Conservation (phyloP, 1,140 invertebrate species). For the Drosophila suzukii region DNA sequence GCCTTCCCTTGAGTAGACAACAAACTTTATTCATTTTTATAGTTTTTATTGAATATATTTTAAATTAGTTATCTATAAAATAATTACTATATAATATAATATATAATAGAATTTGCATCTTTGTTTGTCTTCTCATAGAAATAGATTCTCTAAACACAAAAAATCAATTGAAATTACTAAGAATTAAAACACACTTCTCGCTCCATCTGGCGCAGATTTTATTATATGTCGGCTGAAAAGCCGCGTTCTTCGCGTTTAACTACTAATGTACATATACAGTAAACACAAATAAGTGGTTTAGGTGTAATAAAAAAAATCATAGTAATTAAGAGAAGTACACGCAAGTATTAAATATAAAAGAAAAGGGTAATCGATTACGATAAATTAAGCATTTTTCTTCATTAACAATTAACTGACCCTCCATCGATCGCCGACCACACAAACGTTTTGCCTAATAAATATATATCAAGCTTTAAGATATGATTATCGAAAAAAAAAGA, state of each 20-base stretch:
- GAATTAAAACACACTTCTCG: constrained; percentile 55
- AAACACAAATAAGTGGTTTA: constrained; percentile 44
- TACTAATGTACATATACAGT: constrained; percentile 63
- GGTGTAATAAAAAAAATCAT: constrained; percentile 48
- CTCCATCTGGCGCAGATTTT: constrained; percentile 13
- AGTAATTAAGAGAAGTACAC: constrained; percentile 56
- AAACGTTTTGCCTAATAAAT: constrained; percentile 60
- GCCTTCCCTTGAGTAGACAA: not conserved
- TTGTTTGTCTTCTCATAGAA: constrained; percentile 43
- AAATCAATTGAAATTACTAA: constrained; percentile 62
- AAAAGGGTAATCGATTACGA: constrained; percentile 50
- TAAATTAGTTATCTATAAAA: constrained; percentile 81
- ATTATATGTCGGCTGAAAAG: constrained; percentile 16
- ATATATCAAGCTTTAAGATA: constrained; percentile 25
- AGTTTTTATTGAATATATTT: constrained; percentile 76
- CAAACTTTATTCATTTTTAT: constrained; percentile 29
- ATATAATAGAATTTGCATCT: constrained; percentile 63
- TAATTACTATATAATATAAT: constrained; percentile 69
- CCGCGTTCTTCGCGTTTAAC: constrained; percentile 27
- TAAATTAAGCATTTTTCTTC: constrained; percentile 55
- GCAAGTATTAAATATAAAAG: constrained; percentile 48
- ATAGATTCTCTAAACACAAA: constrained; percentile 43
- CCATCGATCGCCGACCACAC: constrained; percentile 28
- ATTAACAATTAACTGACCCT: constrained; percentile 70
- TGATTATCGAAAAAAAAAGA: constrained; percentile 45